phyloP scores from a whole-genome alignment of 2,888 invertebrate species.

The Polia nebulosa region DNA sequence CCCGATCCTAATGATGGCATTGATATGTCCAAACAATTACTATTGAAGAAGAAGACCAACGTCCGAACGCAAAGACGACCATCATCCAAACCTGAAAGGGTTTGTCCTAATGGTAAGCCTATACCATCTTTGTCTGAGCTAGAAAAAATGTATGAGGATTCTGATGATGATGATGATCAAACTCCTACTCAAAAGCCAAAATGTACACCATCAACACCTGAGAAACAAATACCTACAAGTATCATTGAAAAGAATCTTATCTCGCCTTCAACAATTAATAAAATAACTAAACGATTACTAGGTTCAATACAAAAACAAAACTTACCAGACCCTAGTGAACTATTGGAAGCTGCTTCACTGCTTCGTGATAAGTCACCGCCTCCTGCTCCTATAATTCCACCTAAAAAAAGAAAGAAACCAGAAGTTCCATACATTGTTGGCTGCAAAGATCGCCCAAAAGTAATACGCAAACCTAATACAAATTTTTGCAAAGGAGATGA shows the following conservation, averaged over 20 bases:
- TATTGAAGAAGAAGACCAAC: slow-evolving; percentile 47
- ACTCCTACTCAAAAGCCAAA: not conserved
- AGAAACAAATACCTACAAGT: not conserved
- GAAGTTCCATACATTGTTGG: slow-evolving; percentile 72
- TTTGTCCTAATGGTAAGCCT: slow-evolving; percentile 69
- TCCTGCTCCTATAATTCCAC: slow-evolving; percentile 62
- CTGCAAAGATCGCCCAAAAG: slow-evolving; percentile 66
- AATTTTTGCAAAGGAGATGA: slow-evolving; percentile 66
- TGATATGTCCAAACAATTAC: slow-evolving; percentile 56
- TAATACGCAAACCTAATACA: slow-evolving; percentile 43
- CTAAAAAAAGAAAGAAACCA: slow-evolving; percentile 67
- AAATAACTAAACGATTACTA: slow-evolving; percentile 46
- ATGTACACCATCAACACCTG: slow-evolving; percentile 25
- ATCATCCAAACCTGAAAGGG: slow-evolving; percentile 33
- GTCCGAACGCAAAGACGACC: slow-evolving; percentile 1
- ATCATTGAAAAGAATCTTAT: slow-evolving; percentile 11
- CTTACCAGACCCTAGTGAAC: slow-evolving; percentile 48
- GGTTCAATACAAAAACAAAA: slow-evolving; percentile 35
- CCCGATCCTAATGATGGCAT: slow-evolving; percentile 38
- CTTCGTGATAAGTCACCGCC: slow-evolving; percentile 18
- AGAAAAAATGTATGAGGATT: slow-evolving; percentile 72
- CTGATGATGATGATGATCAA: slow-evolving; percentile 62
- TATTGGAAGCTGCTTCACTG: slow-evolving; percentile 36
- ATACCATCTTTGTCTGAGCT: slow-evolving; percentile 74
- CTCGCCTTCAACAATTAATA: slow-evolving; percentile 42